Conservation (phyloP, 2,888 invertebrate genomes). For the Chrysopilus asiliformis region DNA sequence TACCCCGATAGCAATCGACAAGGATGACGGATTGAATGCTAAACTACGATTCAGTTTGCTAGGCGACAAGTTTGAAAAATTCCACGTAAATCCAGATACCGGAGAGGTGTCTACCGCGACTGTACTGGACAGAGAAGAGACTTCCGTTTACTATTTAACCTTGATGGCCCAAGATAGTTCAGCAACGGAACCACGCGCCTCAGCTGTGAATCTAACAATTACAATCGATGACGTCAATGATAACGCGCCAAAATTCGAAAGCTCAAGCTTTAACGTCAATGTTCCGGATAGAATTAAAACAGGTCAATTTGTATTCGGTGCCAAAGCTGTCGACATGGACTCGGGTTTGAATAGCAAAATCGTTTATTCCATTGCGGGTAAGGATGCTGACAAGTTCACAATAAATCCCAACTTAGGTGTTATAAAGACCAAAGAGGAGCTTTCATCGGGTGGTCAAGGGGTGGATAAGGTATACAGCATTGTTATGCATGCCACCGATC, state of each 20-base stretch:
- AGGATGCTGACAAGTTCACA: conserved; percentile 61
- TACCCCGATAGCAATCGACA: conserved; percentile 64
- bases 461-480: conserved; percentile 51
- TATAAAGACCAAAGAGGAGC: conserved; percentile 60
- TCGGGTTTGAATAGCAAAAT: conserved; percentile 70
- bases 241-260: conserved; percentile 66
- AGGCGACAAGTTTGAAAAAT: conserved; percentile 69
- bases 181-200: conserved; percentile 68
- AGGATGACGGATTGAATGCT: conserved; percentile 72
- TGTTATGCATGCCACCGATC: conserved; percentile 68
- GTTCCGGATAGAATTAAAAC: conserved; percentile 67
- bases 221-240: conserved; percentile 72
- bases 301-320: conserved; percentile 83
- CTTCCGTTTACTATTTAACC: conserved; percentile 61
- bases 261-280: conserved; percentile 60
- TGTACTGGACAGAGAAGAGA: conserved; percentile 67
- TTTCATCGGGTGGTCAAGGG: conserved; percentile 42
- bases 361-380: conserved; percentile 61
- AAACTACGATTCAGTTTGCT: conserved; percentile 73
- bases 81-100: conserved; percentile 61
- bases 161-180: conserved; percentile 83
- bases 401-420: conserved; percentile 76
- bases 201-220: conserved; percentile 72
- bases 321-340: conserved; percentile 74
- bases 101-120: conserved; percentile 65